Conservation (phyloP, 1,140 invertebrate species). For the Sarcophaga bullata region DNA sequence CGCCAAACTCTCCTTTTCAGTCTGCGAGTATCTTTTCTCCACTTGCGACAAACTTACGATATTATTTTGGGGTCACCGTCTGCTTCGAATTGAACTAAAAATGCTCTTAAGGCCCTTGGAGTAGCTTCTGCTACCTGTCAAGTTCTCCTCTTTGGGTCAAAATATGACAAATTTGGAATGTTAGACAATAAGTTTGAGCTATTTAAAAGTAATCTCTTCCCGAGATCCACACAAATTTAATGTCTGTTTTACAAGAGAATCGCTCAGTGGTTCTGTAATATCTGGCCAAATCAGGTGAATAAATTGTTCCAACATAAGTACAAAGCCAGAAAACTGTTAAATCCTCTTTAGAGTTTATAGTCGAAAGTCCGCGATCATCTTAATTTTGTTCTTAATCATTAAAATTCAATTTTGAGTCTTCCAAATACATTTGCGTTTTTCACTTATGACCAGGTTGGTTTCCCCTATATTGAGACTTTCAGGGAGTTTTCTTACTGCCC, state of each 20-base stretch:
- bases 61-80: constrained; percentile 16
- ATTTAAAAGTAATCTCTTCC: neutral
- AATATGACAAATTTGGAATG: constrained; percentile 45
- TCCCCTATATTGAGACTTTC: constrained; percentile 40
- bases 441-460: too few species aligned
- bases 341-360: too few species aligned
- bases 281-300: neutral
- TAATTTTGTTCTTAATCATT: too few species aligned
- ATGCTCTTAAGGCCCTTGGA: constrained; percentile 61
- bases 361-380: too few species aligned
- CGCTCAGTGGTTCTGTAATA: too few species aligned
- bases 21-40: constrained; percentile 63
- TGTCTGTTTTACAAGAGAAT: constrained; percentile 46
- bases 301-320: constrained; percentile 48
- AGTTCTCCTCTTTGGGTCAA: constrained; percentile 61
- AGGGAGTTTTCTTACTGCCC: constrained; percentile 46
- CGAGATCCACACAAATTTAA: constrained; percentile 42
- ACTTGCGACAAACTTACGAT: constrained; percentile 52
- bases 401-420: constrained; percentile 44
- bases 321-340: constrained; percentile 58
- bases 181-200: constrained; percentile 44
- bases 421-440: too few species aligned
- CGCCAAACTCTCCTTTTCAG: constrained; percentile 60
- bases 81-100: constrained; percentile 48
- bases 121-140: constrained; percentile 58